Conservation (phyloP, 2,113 vertebrate species). For the Numida meleagris region DNA sequence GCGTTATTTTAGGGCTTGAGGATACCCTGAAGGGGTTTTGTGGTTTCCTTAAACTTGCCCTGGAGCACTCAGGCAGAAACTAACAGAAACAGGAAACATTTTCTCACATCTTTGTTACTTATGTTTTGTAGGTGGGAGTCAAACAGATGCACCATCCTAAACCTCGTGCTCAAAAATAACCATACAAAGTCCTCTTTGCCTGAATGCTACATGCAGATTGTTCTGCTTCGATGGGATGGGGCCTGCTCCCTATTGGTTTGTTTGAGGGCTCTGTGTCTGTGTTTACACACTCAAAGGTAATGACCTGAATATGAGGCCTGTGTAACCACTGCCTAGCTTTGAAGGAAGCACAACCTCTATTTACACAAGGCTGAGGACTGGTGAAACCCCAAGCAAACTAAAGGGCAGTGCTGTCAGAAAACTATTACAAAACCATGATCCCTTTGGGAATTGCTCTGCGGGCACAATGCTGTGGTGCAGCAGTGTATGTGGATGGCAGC, state of each 20-base stretch:
- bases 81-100: not conserved
- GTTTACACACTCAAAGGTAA: not conserved
- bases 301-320: not conserved
- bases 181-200: not conserved
- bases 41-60: not conserved
- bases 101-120: not conserved
- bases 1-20: not conserved
- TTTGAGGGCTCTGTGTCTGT: not conserved
- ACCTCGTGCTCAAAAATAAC: not conserved
- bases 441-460: not conserved
- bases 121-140: not conserved
- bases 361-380: not conserved
- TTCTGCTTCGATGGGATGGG: not conserved
- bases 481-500: not conserved
- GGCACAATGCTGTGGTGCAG: not conserved
- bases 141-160: not conserved
- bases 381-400: not conserved
- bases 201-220: accelerated
- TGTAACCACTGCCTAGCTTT: not conserved
- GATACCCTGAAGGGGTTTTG: not conserved
- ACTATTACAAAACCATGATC: accelerated
- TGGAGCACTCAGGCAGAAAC: accelerated
- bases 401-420: not conserved
- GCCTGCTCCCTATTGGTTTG: not conserved
- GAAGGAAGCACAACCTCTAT: not conserved